A percentile compares a stretch with the other conserved stretches of the same genome.
These are phyloP conservation scores for Takifugu rubripes DNA, from an alignment of 2,797 vertebrate species.

Conservation along the genomic window DNA sequence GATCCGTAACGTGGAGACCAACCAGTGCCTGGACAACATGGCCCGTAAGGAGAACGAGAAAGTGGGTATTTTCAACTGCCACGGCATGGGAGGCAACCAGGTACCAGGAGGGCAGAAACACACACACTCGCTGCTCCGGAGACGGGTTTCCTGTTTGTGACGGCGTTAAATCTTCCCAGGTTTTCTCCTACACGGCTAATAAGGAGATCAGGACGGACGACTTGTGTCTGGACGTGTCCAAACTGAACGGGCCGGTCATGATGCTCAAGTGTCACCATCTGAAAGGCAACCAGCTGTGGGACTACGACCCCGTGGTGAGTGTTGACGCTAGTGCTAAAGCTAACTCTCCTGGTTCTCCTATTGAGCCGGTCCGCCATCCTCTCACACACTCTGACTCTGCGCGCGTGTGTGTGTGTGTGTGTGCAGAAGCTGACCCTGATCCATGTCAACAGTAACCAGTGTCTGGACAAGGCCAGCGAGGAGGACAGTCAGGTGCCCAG, in stretches of 20 bases:
- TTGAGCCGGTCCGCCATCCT: background rate
- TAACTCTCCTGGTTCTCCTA: too few relatives aligned
- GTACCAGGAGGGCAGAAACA: constrained; percentile 56
- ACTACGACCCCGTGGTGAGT: constrained; percentile 94
- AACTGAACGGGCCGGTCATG: constrained; percentile 95
- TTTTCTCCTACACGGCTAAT: constrained; percentile 98
- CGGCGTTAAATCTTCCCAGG: constrained; percentile 65
- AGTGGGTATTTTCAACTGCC: constrained; percentile 99
- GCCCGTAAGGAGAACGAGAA: constrained; percentile 99
- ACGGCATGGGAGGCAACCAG: constrained; percentile 99
- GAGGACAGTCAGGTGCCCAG: constrained; percentile 99
- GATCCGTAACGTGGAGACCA: constrained; percentile 99
- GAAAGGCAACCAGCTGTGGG: constrained; percentile 99
- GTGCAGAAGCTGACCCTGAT: constrained; percentile 92
- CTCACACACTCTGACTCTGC: background rate
- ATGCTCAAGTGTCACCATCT: constrained; percentile 99
- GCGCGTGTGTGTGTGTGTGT: constrained; percentile 2
- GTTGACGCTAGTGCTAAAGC: background rate
- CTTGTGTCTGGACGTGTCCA: constrained; percentile 96
- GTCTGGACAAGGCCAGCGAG: constrained; percentile 97
- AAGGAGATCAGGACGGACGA: constrained; percentile 98
- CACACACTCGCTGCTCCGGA: too few relatives aligned
- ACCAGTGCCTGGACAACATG: constrained; percentile 99
- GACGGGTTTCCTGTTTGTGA: too few relatives aligned
- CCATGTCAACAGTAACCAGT: constrained; percentile 99